phyloP scores from a whole-genome alignment of 1,140 invertebrate genomes.

The Penaeus vannamei region DNA sequence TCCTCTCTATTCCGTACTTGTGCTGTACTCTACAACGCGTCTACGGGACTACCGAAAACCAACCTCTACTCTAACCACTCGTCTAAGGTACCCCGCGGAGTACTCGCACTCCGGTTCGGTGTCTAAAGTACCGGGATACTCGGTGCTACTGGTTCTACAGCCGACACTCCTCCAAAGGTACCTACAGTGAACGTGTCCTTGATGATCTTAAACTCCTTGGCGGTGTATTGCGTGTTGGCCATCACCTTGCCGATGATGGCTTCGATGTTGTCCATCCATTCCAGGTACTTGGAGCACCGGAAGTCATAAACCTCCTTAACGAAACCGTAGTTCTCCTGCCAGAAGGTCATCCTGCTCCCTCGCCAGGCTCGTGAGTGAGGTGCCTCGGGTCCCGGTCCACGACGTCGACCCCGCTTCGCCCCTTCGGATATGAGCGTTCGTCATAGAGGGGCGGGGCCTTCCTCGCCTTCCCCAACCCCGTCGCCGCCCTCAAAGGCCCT shows the following conservation, averaged over 20 bases:
- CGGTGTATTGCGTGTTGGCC: conserved; percentile 69
- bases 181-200: conserved; percentile 69
- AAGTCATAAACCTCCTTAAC: conserved; percentile 69
- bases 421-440: conserved; percentile 20
- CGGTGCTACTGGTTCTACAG: neutral
- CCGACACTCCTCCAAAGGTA: conserved; percentile 36
- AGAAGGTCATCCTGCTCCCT: conserved; percentile 67
- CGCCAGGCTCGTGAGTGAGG: conserved; percentile 48
- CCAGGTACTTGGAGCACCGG: conserved; percentile 68
- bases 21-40: too few species aligned
- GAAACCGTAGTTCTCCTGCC: conserved; percentile 69
- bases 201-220: conserved; percentile 69
- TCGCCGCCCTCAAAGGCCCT: conserved; percentile 12
- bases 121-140: neutral
- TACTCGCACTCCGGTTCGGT: neutral
- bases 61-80: too few species aligned
- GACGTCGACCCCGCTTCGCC: conserved; percentile 30
- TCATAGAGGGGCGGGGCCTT: conserved; percentile 39
- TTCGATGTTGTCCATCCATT: conserved; percentile 70
- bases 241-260: conserved; percentile 69
- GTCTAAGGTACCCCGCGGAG: too few species aligned
- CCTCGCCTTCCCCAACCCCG: conserved; percentile 32
- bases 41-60: too few species aligned
- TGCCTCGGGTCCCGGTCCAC: neutral
- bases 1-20: too few species aligned